These are phyloP conservation scores for Nyctibius bracteatus DNA, from an alignment of 2,113 vertebrate species.

Conservation along the genomic window DNA sequence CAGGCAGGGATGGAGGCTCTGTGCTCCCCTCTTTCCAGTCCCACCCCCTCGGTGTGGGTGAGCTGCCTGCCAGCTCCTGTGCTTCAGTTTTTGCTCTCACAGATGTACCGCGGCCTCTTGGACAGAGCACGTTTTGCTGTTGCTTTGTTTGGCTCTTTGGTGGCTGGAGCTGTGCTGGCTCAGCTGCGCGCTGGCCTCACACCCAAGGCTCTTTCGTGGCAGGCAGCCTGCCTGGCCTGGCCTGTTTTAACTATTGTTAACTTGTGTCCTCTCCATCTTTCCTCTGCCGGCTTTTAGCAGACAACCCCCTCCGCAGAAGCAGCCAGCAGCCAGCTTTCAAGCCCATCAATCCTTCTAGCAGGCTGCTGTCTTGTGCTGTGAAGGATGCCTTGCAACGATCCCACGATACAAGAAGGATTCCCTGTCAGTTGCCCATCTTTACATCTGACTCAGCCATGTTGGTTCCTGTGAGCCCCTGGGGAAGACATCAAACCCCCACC, in stretches of 20 bases:
- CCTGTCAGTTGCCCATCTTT: accelerated
- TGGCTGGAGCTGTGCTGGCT: background rate
- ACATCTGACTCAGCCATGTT: background rate
- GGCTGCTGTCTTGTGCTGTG: background rate
- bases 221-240: background rate
- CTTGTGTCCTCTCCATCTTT: background rate
- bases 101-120: background rate
- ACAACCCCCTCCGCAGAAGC: background rate
- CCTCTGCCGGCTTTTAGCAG: background rate
- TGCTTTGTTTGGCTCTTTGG: background rate
- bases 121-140: background rate
- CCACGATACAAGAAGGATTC: background rate
- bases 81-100: background rate
- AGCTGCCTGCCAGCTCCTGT: background rate
- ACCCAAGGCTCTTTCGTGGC: background rate
- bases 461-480: background rate
- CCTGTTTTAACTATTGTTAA: background rate
- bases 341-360: background rate
- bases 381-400: background rate
- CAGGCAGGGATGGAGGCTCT: background rate
- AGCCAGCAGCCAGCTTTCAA: background rate
- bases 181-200: background rate
- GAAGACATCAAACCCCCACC: background rate
- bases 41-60: background rate
- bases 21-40: background rate